Percentiles rank a stretch among this genome's conserved stretches.
phyloP scores from a whole-genome alignment of 1,140 invertebrate genomes.

The Bombus vancouverensis region DNA sequence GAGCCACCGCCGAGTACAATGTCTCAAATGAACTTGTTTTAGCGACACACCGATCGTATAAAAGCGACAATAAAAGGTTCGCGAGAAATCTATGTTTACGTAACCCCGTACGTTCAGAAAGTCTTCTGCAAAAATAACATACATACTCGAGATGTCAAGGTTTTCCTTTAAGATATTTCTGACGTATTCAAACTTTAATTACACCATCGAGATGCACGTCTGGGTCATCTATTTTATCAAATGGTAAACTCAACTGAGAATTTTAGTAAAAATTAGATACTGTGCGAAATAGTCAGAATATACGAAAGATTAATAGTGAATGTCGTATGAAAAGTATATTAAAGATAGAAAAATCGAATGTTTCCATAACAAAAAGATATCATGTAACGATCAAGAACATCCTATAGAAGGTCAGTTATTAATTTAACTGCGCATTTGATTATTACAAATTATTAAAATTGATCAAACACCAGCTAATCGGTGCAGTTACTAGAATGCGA shows the following conservation, averaged over 20 bases:
- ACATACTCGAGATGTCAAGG: not conserved
- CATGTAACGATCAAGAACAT: no score
- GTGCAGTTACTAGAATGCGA: not conserved
- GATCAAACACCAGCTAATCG: not conserved
- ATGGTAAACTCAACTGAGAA: no score
- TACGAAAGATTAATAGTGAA: no score
- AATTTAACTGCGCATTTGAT: not conserved
- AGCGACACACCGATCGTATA: not conserved
- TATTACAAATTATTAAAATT: not conserved
- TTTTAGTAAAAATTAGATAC: no score
- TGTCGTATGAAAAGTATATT: no score
- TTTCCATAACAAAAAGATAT: no score
- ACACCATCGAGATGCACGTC: no score
- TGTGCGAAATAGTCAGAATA: no score
- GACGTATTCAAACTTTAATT: not conserved
- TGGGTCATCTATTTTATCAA: not conserved
- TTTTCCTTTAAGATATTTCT: not conserved
- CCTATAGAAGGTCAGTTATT: no score
- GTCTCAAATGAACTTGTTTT: constrained; percentile 3
- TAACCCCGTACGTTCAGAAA: not conserved
- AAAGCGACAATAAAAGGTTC: not conserved
- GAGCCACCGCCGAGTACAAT: not conserved
- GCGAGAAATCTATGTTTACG: not conserved
- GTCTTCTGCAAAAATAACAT: not conserved
- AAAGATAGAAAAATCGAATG: no score